Percentiles rank a stretch among this genome's conserved stretches.
Conservation (phyloP, 2,797 vertebrate genomes). For the Peromyscus melanophrys region DNA sequence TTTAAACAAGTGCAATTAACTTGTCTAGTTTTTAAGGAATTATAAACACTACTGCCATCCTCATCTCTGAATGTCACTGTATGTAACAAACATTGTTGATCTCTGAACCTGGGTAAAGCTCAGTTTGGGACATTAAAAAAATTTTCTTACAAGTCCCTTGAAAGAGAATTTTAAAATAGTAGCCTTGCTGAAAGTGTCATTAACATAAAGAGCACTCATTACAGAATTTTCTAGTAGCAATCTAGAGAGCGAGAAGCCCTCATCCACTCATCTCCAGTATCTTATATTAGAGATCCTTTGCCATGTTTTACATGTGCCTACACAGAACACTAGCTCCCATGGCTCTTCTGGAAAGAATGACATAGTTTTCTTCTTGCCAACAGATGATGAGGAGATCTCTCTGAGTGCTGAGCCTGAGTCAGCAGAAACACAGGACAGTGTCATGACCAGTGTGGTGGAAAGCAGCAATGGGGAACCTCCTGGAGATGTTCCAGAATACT, state of each 20-base stretch:
- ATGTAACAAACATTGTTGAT: slow-evolving; percentile 2
- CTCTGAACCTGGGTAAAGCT: neutral
- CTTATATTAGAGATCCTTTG: neutral
- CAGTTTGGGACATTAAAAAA: slow-evolving; percentile 5
- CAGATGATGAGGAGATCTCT: slow-evolving; percentile 98
- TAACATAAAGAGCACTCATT: neutral
- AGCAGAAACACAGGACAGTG: slow-evolving; percentile 87
- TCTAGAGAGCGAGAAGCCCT: slow-evolving; percentile 3
- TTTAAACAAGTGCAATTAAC: neutral
- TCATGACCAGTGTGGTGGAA: slow-evolving; percentile 85
- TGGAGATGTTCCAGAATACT: slow-evolving; percentile 89
- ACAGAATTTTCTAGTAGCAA: neutral
- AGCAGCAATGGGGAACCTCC: slow-evolving; percentile 85
- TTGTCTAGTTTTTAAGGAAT: neutral
- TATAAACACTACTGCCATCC: neutral
- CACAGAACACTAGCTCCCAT: neutral
- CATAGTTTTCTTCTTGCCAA: slow-evolving; percentile 75
- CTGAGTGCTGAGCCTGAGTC: slow-evolving; percentile 92
- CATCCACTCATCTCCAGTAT: neutral
- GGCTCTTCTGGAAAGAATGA: slow-evolving; percentile 13
- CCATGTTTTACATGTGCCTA: neutral
- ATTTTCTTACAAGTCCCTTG: neutral
- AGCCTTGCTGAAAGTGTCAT: neutral
- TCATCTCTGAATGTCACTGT: neutral
- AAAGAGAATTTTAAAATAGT: slow-evolving; percentile 11